Evolutionary conservation across 2,797 vertebrate genomes (phyloP), one percentile per base, ranked within the genome.

Genomic region (Ammospiza maritima): DNA sequence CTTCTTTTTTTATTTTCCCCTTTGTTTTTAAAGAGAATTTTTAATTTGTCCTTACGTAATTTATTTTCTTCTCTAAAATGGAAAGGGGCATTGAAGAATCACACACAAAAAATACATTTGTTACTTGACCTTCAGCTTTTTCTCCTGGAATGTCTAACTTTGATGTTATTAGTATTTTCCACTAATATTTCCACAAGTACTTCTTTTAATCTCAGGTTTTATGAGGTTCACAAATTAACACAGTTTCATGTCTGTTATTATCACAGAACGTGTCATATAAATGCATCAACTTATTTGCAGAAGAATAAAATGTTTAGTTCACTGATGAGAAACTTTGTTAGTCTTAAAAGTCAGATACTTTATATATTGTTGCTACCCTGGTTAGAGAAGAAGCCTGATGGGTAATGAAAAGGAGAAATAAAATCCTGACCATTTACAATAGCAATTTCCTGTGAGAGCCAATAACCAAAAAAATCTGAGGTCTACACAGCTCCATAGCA

Each of bases 401-500:
- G 21, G 21, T 86, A 74, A 87, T 71, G 53, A 54, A 77, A 80
- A 77, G 19, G 66, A 93, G 34, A 70, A 88, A 32, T 88, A 71
- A 88, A 83, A 85, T 88, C 44, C 65, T 75, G 47, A 36, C 32
- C 18, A 11, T 73, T 93, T 78, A 44, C 51, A 48, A 9, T 20
- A 72, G 18, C 32, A 34, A 21, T 80, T 91, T 83, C 51, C 60
- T 67, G 22, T 23, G 60, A 94, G 71, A 96, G 64, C 80, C 42
- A 78, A 22, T 81, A 51, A 64, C 50, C 48, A 81, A 70, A 72
- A 76, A 77, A 30, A 76, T 80, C 47, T 66, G 44, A 65, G 0
- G 6, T 78, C 64, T 76, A 54, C 83, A 61, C 88, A 95, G 79
- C 83, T 96, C 85, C 95, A 96, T 87, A 96, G 92, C 94, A 93